These are phyloP conservation scores for Monarcha castaneiventris DNA, from an alignment of 2,113 vertebrate genomes.

Conservation along the genomic window DNA sequence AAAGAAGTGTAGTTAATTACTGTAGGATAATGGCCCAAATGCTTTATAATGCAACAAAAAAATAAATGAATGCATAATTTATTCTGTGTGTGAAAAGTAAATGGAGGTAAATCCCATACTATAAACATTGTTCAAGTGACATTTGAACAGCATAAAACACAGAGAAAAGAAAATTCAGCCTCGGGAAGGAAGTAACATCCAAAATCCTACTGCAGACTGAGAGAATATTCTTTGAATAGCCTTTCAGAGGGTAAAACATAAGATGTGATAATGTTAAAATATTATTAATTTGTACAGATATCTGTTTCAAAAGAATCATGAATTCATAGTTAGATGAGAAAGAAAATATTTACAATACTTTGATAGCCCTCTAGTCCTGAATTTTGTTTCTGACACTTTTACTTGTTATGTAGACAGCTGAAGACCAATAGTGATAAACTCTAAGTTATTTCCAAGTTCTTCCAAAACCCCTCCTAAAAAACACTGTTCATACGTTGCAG, in stretches of 20 bases:
- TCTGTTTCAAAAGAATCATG: neutral
- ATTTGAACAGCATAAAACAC: neutral
- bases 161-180: neutral
- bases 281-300: neutral
- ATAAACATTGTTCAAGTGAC: neutral
- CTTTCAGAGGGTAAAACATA: neutral
- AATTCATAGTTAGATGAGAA: neutral
- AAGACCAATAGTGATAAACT: neutral
- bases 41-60: neutral
- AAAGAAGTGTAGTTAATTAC: neutral
- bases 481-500: neutral
- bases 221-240: neutral
- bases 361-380: neutral
- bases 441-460: neutral
- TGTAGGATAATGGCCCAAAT: neutral
- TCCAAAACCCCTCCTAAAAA: neutral
- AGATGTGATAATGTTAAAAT: neutral
- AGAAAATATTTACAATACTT: neutral
- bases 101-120: neutral
- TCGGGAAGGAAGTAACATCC: neutral
- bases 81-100: neutral
- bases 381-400: neutral
- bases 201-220: neutral
- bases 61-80: neutral
- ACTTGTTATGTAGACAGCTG: neutral